Percentiles rank a stretch among this genome's conserved stretches.
phyloP scores from a whole-genome alignment of 2,797 vertebrate species.

The Kryptopterus vitreolus region DNA sequence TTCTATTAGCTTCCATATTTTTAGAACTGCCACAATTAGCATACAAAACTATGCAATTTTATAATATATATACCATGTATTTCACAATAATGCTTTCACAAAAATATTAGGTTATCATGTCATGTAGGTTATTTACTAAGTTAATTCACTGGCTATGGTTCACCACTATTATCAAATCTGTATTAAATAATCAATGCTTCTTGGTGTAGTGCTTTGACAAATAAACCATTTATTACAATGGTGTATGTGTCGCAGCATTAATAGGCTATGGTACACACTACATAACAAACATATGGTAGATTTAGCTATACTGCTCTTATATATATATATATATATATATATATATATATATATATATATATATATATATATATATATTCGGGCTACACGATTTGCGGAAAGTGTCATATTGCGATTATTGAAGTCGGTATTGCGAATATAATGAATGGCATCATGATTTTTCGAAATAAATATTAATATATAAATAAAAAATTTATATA shows the following conservation, averaged over 20 bases:
- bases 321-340: no score
- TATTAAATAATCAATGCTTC: not conserved
- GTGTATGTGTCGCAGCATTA: not conserved
- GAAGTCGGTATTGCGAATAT: no score
- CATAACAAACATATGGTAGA: no score
- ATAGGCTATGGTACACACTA: not conserved
- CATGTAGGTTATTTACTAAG: not conserved
- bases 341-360: no score
- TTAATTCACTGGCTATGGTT: not conserved
- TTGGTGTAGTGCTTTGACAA: not conserved
- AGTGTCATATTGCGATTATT: no score
- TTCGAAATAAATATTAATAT: no score
- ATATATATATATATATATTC: no score
- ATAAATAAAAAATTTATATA: no score
- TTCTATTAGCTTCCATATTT: not conserved
- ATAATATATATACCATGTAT: not conserved
- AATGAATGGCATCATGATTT: no score
- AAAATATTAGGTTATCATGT: no score
- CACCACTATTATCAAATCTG: not conserved
- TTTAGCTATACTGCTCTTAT: no score
- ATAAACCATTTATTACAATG: not conserved
- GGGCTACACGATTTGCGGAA: no score
- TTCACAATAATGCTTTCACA: not conserved
- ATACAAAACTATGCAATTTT: not conserved
- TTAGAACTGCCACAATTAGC: not conserved